Evolutionary conservation across 2,113 vertebrate genomes (phyloP).

Genomic region (cattle (Bos taurus)): DNA sequence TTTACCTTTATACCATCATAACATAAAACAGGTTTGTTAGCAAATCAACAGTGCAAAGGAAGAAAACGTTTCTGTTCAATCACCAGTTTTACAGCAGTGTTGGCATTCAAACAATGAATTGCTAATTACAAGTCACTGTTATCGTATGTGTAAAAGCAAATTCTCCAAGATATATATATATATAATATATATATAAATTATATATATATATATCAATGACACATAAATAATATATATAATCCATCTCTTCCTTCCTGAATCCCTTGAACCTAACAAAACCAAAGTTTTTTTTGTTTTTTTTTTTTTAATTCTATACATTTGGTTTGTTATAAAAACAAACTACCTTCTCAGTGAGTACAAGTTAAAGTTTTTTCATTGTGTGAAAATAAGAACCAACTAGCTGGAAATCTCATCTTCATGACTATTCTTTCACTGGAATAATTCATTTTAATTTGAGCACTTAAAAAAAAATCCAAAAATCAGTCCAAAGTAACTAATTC

Average conservation of each 20-base stretch:
- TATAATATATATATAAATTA: too few species aligned
- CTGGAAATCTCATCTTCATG: neutral
- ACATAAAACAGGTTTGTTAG: conserved; percentile 43
- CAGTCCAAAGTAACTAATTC: neutral
- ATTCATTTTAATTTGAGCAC: neutral
- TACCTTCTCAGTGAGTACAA: neutral
- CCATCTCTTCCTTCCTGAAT: neutral
- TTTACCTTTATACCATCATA: neutral
- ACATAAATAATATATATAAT: neutral
- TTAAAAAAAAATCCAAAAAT: neutral
- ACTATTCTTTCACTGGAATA: neutral
- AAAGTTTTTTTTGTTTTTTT: neutral
- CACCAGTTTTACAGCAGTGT: neutral
- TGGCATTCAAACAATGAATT: conserved; percentile 25
- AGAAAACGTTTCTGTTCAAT: conserved; percentile 25
- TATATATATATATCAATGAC: neutral
- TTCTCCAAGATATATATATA: neutral
- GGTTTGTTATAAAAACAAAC: conserved; percentile 19
- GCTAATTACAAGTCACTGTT: conserved; percentile 38
- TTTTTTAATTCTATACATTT: neutral
- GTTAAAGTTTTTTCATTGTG: neutral
- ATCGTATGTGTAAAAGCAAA: conserved; percentile 17
- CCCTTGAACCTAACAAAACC: conserved; percentile 11
- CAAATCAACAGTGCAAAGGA: conserved; percentile 39
- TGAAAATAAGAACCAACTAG: neutral